Evolutionary conservation across 2,113 vertebrate species (phyloP), one percentile per base, ranked within the genome.

Genomic region (Tretioscincus oriximinensis): DNA sequence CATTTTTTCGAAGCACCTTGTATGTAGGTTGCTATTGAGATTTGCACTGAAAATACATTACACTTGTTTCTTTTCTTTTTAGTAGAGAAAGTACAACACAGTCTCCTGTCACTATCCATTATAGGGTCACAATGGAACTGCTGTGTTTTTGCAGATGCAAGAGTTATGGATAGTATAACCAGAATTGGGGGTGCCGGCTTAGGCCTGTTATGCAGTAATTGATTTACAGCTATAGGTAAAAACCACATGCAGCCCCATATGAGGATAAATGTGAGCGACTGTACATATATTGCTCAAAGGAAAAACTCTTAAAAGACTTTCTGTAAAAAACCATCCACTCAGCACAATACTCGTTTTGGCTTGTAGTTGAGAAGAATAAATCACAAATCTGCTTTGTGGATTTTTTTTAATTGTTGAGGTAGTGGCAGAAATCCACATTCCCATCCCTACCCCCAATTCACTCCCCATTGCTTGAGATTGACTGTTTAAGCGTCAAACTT

Each of bases 141-240:
- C 67, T 60, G 24, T 72, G 82, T 78, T 86, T 28, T 76, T 89
- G 81, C 76, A 70, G 81, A 69, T 63, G 41, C 51, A 47, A 73
- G 87, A 81, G 81, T 83, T 81, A 80, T 75, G 82, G 87, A 90
- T 85, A 81, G n/a, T 78, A 9, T 81, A 92, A 90, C 82, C 87
- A 88, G 85, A 69, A 87, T 87, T 87, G 67, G 77, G 75, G n/a
- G 49, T 87, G 86, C 84, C 86, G 72, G 79, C 76, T 90, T 92
- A 83, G 68, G 49, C 61, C 93, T 73, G 67, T 70, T 86, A 49
- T 91, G 70, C 74, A 73, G 28, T 77, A 86, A 78, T 54, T 94
- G 92, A 95, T 95, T 95, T 95, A 95, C 87, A 90, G 77, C 85
- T 84, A 80, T 65, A 82, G 47, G 87, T 88, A 92, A 90, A 95